Evolutionary conservation across 2,888 invertebrate genomes (phyloP), one percentile per base, ranked within the genome.

Genomic region (Ornithoptera alexandrae): DNA sequence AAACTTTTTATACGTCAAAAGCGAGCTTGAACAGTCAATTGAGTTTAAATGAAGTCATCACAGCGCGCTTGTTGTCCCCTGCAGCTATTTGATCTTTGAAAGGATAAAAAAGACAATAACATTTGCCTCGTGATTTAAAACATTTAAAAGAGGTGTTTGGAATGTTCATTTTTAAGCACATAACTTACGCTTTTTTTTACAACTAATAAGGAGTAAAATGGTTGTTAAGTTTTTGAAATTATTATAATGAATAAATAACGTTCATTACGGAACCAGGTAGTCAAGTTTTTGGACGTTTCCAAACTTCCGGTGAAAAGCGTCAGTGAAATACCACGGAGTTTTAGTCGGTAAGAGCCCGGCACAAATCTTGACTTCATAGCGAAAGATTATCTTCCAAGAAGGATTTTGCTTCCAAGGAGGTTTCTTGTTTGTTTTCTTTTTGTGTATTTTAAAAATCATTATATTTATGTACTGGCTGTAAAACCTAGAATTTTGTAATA

Each of bases 11-110:
- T 61, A 42, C 20, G 18, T 61, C 61, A 39, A 61, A 42, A 10
- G 8, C n/a, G 39, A 39, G n/a, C 36, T 61, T 58, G 36, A 67
- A 56, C 46, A 78, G 79, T 72, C 74, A 69, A 75, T 77, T 71
- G 67, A 77, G 59, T 70, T 62, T 65, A 73, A 73, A 74, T 76
- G 56, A 66, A 75, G 72, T 66, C 68, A 69, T 73, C 59, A 58
- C 59, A 72, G 72, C 65, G 72, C 57, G 22, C 61, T 50, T 46
- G 73, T 50, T 46, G 73, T 74, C 71, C 74, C 77, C 74, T 61
- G 74, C 70, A 74, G 76, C 76, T 71, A 68, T 63, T 57, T 39
- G 68, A 68, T 65, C 20, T 53, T 62, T 39, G 79, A 80, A 78
- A 79, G 77, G 78, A 77, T 18, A 53, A 53, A 53, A 53, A 53